phyloP scores from a whole-genome alignment of 2,888 invertebrate species.

The Sclerodermus sp. region DNA sequence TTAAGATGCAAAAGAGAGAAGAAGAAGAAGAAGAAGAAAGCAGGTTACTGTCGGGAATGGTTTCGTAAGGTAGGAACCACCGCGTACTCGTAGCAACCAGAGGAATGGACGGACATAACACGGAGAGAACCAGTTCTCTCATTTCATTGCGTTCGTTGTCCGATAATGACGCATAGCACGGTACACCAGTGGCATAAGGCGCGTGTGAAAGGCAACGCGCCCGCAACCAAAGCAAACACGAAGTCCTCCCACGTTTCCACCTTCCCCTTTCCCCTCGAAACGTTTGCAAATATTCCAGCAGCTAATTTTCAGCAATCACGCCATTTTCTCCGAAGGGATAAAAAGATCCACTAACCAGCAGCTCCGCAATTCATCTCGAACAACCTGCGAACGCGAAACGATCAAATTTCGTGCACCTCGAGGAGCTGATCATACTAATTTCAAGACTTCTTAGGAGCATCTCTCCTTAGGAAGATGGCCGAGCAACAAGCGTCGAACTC shows the following conservation, averaged over 20 bases:
- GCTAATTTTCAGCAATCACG: slow-evolving; percentile 13
- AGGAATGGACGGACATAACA: slow-evolving; percentile 40
- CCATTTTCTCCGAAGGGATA: slow-evolving; percentile 8
- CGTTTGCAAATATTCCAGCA: not conserved
- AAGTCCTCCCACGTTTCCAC: slow-evolving; percentile 22
- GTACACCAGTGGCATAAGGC: slow-evolving; percentile 27
- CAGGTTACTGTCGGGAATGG: too few relatives aligned
- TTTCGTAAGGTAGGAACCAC: too few relatives aligned
- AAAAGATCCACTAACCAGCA: slow-evolving; percentile 7
- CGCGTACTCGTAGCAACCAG: too few relatives aligned
- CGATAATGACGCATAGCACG: slow-evolving; percentile 57
- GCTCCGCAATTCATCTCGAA: too few relatives aligned
- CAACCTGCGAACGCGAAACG: too few relatives aligned
- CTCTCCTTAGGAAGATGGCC: too few relatives aligned
- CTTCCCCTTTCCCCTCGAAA: not conserved
- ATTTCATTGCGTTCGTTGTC: slow-evolving; percentile 59
- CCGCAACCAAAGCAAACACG: slow-evolving; percentile 23
- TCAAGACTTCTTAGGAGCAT: too few relatives aligned
- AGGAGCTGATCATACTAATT: too few relatives aligned
- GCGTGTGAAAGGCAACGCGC: slow-evolving; percentile 24
- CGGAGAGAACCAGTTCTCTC: slow-evolving; percentile 57
- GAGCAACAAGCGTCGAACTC: too few relatives aligned
- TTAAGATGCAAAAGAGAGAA: too few relatives aligned
- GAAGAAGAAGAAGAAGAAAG: too few relatives aligned
- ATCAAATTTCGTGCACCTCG: too few relatives aligned